Evolutionary conservation across 2,113 vertebrate species (phyloP), one percentile per base, ranked within the genome.

Genomic region (Formicarius rufipectus): DNA sequence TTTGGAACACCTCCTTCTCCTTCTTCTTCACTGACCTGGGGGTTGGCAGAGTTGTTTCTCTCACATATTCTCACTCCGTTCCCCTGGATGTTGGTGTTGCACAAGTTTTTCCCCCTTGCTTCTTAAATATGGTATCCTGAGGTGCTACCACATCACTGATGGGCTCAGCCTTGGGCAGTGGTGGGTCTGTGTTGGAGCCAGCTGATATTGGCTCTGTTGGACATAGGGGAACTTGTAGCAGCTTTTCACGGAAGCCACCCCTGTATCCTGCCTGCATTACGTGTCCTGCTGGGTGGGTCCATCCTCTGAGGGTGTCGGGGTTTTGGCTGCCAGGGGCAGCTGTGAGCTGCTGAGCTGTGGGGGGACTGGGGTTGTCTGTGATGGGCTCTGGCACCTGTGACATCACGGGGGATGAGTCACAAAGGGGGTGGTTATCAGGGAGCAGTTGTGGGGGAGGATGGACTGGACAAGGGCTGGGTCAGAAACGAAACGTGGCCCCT

Each of bases 371-470:
- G n/a, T 28, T 30, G 44, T 33, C 69, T 39, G 27, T 52, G 69
- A 39, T 45, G 39, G 62, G 45, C 60, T 39, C 74, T 75, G 69
- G 28, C n/a, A 60, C 16, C 28, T 60, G 1, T 89, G 78, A 75
- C 52, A 39, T n/a, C 45, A 28, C 28, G 59, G 28, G 60, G 39
- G 19, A 53, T 0, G 1, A 10, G 45, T 89, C 45, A 75, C 24
- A 75, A 30, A 45, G 28, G 45, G 10, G 8, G 33, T 60, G 39
- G 12, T 60, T 67, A 59, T 39, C 45, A 39, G 69, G 20, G 45
- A 39, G 33, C 19, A 59, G 0, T 0, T 8, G 15, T n/a, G 19
- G 33, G 28, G 6, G 33, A 67, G 28, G 33, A 39, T 60, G 69
- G 28, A 28, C 23, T 52, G 27, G 27, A 39, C 0, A 0, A 74